Evolutionary conservation across 2,797 vertebrate genomes (phyloP).

Genomic region (Liparis tanakae): DNA sequence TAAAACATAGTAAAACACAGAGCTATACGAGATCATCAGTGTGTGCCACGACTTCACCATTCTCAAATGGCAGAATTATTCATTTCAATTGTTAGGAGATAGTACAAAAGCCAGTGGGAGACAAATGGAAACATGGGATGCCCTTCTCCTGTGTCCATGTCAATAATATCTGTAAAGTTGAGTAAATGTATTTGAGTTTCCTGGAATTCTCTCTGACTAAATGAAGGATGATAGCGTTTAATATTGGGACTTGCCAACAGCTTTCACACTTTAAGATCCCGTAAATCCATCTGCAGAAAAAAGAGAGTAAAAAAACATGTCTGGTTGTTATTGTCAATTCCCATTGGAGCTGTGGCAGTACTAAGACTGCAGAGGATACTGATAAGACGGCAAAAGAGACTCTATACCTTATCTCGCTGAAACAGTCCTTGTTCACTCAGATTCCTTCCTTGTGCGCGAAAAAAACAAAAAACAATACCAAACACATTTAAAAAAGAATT

Average conservation of each 20-base stretch:
- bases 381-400: conserved; percentile 81
- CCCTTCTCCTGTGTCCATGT: conserved; percentile 44
- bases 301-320: conserved; percentile 57
- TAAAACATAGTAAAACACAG: no score
- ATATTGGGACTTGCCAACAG: conserved; percentile 65
- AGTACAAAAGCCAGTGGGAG: conserved; percentile 24
- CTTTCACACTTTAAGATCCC: conserved; percentile 73
- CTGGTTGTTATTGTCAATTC: conserved; percentile 76
- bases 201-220: conserved; percentile 67
- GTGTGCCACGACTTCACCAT: conserved; percentile 2
- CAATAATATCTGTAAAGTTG: conserved; percentile 67
- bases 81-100: conserved; percentile 5
- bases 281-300: conserved; percentile 74
- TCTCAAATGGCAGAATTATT: not conserved
- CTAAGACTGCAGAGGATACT: conserved; percentile 76
- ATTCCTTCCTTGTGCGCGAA: conserved; percentile 63
- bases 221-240: conserved; percentile 72
- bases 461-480: conserved; percentile 58
- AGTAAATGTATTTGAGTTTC: conserved; percentile 64
- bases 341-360: conserved; percentile 72
- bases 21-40: conserved; percentile 23
- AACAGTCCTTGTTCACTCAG: conserved; percentile 79
- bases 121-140: conserved; percentile 43
- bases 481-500: conserved; percentile 69
- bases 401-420: conserved; percentile 80